Percentiles rank a stretch among this genome's conserved stretches.
phyloP scores from a whole-genome alignment of 2,113 vertebrate genomes.

The Leuciscus idus region DNA sequence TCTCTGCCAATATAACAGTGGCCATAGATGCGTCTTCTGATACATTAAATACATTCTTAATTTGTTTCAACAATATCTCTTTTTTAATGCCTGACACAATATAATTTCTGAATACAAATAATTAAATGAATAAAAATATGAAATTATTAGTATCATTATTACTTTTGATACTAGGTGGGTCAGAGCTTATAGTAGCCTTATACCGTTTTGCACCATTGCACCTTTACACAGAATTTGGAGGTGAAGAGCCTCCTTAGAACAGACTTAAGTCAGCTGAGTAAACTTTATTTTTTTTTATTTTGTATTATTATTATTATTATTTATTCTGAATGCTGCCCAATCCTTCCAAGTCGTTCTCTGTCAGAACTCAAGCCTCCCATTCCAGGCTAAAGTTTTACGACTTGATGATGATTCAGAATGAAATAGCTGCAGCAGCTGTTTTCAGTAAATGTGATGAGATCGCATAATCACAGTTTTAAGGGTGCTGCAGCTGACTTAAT shows the following conservation, averaged over 20 bases:
- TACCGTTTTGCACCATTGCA: neutral
- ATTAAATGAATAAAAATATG: neutral
- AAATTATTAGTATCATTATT: neutral
- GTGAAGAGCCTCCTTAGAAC: neutral
- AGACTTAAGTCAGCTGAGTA: neutral
- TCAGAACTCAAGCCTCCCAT: neutral
- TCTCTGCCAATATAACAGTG: no score
- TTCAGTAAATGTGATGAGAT: conserved; percentile 26
- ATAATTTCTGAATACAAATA: neutral
- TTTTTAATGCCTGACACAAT: neutral
- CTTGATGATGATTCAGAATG: conserved; percentile 9
- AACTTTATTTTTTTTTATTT: neutral
- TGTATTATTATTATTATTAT: neutral
- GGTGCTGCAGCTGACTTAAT: conserved; percentile 15
- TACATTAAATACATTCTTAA: neutral
- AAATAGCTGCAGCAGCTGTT: conserved; percentile 20
- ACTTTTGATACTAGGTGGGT: neutral
- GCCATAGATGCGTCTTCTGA: neutral
- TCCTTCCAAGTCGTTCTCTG: neutral
- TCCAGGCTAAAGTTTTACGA: neutral
- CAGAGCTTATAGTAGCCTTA: neutral
- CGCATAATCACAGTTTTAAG: conserved; percentile 20
- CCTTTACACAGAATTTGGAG: neutral
- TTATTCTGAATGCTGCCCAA: neutral
- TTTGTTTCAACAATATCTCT: neutral